Evolutionary conservation across 2,888 invertebrate species (phyloP).

Genomic region (Molorchus minor): DNA sequence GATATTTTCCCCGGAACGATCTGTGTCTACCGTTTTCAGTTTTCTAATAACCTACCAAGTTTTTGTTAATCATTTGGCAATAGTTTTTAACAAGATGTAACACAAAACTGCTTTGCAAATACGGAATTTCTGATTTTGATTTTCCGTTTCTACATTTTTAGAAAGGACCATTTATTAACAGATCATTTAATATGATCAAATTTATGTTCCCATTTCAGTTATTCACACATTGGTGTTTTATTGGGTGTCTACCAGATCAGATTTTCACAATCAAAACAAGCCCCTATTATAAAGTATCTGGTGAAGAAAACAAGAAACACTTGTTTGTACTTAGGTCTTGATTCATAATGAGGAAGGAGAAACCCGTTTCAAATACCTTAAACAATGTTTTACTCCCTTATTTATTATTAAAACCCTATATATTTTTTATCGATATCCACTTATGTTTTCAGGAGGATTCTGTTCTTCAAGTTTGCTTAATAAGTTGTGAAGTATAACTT

Average conservation of each 20-base stretch:
- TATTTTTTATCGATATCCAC: not conserved
- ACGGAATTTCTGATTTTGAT: not conserved
- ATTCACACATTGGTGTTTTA: too few species aligned
- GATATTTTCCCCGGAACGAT: slow-evolving; percentile 1
- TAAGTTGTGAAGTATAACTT: too few species aligned
- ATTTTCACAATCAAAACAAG: too few species aligned
- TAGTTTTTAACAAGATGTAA: not conserved
- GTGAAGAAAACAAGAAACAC: too few species aligned
- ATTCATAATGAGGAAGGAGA: not conserved
- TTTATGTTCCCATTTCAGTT: too few species aligned
- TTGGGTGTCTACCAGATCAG: too few species aligned
- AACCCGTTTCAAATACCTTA: not conserved
- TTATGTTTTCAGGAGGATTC: not conserved
- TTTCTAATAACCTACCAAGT: not conserved
- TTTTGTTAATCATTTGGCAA: not conserved
- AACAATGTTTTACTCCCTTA: not conserved
- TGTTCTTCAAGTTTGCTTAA: too few species aligned
- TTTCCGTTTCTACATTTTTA: not conserved
- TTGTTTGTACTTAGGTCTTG: too few species aligned
- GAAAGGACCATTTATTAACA: too few species aligned
- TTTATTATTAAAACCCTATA: not conserved
- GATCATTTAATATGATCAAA: too few species aligned
- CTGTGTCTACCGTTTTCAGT: slow-evolving; percentile 1
- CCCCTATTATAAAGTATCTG: too few species aligned
- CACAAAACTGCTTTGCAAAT: not conserved